Evolutionary conservation across 2,888 invertebrate genomes (phyloP).

Genomic region (Antitype chi): DNA sequence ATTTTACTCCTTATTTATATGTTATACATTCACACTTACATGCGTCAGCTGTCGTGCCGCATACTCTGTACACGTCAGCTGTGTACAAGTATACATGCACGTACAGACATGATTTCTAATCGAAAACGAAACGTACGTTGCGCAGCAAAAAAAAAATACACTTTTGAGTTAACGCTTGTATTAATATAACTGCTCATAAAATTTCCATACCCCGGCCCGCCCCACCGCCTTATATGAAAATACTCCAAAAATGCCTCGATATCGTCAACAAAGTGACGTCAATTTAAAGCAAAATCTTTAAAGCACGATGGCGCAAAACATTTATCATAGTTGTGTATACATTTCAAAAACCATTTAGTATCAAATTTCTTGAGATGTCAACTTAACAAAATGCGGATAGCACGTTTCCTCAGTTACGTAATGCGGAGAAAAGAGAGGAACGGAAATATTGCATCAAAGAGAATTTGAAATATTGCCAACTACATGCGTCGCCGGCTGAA

Average conservation of each 20-base stretch:
- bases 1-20: too few species aligned
- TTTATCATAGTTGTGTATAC: constrained; percentile 15
- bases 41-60: too few species aligned
- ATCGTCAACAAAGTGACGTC: neutral
- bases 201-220: too few species aligned
- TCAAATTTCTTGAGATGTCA: constrained; percentile 66
- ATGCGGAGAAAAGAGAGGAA: constrained; percentile 74
- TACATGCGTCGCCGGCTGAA: constrained; percentile 81
- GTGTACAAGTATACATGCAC: too few species aligned
- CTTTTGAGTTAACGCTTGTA: too few species aligned
- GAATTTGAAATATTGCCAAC: constrained; percentile 89
- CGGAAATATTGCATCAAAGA: constrained; percentile 85
- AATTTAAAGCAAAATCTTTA: constrained; percentile 8
- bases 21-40: too few species aligned
- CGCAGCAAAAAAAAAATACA: too few species aligned
- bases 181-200: too few species aligned
- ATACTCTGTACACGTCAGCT: too few species aligned
- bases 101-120: too few species aligned
- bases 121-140: too few species aligned
- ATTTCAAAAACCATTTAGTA: constrained; percentile 51
- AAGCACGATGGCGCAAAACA: neutral
- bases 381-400: constrained; percentile 71
- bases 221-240: too few species aligned
- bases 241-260: neutral
- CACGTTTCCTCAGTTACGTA: constrained; percentile 75